Evolutionary conservation across 2,888 invertebrate species (phyloP).

Genomic region (Scelioninae gen. 1): DNA sequence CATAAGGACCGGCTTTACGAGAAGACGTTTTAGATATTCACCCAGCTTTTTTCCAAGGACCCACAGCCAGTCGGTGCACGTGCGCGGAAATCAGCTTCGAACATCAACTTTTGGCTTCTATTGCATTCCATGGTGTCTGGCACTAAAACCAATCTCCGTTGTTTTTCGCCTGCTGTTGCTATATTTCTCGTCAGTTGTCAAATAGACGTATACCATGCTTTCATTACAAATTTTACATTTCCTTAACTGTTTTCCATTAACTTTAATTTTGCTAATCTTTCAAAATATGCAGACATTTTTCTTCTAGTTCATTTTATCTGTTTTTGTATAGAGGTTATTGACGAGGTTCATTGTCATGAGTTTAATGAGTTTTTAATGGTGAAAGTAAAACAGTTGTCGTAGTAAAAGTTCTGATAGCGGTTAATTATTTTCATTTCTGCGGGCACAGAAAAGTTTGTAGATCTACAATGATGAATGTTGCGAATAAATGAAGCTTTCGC

Average conservation of each 20-base stretch:
- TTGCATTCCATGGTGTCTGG: slow-evolving; percentile 75
- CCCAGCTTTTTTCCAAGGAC: slow-evolving; percentile 59
- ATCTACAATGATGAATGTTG: slow-evolving; percentile 56
- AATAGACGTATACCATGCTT: slow-evolving; percentile 65
- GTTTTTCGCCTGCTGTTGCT: slow-evolving; percentile 64
- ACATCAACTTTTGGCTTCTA: slow-evolving; percentile 72
- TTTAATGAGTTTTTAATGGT: slow-evolving; percentile 64
- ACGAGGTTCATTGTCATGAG: slow-evolving; percentile 17
- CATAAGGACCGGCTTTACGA: slow-evolving; percentile 35
- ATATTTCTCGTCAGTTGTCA: slow-evolving; percentile 66
- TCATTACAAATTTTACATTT: slow-evolving; percentile 41
- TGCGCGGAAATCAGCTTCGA: slow-evolving; percentile 68
- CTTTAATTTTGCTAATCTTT: slow-evolving; percentile 27
- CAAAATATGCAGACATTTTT: background rate
- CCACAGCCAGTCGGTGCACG: slow-evolving; percentile 64
- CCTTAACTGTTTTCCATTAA: slow-evolving; percentile 25
- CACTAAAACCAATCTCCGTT: slow-evolving; percentile 75
- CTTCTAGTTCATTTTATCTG: background rate
- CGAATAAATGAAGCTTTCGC: slow-evolving; percentile 46
- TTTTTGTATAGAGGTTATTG: slow-evolving; percentile 3
- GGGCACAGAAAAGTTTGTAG: slow-evolving; percentile 33
- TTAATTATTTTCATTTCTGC: slow-evolving; percentile 56
- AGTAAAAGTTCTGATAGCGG: slow-evolving; percentile 49
- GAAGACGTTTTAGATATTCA: slow-evolving; percentile 58
- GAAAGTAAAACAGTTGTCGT: slow-evolving; percentile 42